Conservation (phyloP, 2,888 invertebrate species). For the Lamellibrachia satsuma region DNA sequence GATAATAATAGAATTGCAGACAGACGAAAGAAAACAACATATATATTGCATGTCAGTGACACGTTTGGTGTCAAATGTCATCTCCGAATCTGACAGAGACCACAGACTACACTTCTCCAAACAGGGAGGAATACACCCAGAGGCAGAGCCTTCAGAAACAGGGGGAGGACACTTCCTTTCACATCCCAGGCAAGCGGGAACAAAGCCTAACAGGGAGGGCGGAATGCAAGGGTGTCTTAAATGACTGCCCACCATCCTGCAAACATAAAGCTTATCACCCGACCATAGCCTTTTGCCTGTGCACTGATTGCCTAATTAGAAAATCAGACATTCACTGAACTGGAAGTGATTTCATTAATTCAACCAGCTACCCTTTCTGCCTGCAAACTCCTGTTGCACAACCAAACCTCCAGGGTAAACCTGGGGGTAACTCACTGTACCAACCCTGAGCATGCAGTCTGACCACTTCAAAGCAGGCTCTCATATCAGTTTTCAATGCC, state of each 20-base stretch:
- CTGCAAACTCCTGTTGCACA: background rate
- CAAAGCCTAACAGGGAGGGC: background rate
- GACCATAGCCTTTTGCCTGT: background rate
- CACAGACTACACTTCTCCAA: background rate
- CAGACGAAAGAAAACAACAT: background rate
- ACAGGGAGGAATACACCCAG: background rate
- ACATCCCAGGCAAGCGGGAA: background rate
- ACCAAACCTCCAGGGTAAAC: background rate
- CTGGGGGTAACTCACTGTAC: background rate
- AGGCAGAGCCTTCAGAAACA: background rate
- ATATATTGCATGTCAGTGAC: background rate
- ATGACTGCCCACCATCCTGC: background rate
- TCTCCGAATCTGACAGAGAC: background rate
- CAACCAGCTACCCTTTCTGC: background rate
- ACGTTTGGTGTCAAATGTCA: background rate
- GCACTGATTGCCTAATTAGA: slow-evolving; percentile 1
- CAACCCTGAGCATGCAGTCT: background rate
- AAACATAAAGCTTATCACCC: background rate
- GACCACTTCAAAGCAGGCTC: background rate
- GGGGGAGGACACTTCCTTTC: slow-evolving; percentile 1
- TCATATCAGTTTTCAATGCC: background rate
- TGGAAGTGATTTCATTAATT: slow-evolving; percentile 3
- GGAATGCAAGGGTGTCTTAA: background rate
- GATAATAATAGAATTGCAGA: background rate
- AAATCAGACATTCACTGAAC: slow-evolving; percentile 6